Evolutionary conservation across 2,113 vertebrate genomes (phyloP).

Genomic region (Bufo gargarizans): DNA sequence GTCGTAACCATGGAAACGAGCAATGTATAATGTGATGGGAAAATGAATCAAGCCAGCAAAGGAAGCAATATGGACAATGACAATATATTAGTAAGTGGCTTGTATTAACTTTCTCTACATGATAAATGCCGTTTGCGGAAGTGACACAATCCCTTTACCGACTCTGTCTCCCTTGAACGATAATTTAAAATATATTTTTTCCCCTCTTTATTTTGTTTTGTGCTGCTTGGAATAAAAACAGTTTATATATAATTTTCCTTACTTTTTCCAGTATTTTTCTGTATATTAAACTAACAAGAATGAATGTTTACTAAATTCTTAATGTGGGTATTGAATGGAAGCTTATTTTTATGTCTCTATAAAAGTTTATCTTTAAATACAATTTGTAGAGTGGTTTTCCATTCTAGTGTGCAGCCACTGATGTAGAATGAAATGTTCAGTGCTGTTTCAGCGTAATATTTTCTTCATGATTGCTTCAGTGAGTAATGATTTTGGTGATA

Average conservation of each 20-base stretch:
- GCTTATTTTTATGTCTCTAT: constrained; percentile 12
- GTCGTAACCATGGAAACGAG: too few species aligned
- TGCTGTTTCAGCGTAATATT: constrained; percentile 69
- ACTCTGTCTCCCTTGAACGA: not conserved
- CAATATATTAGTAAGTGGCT: too few species aligned
- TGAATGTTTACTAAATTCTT: constrained; percentile 18
- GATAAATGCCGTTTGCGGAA: too few species aligned
- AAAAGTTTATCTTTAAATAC: constrained; percentile 55
- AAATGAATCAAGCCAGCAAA: too few species aligned
- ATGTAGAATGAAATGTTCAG: constrained; percentile 64
- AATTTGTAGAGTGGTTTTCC: constrained; percentile 62
- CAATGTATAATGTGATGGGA: too few species aligned
- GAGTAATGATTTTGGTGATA: constrained; percentile 68
- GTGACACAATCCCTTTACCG: too few species aligned
- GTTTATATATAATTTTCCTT: not conserved
- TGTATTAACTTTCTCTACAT: too few species aligned
- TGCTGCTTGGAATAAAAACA: not conserved
- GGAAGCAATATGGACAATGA: too few species aligned
- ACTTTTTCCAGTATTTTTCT: not conserved
- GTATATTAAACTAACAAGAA: not conserved
- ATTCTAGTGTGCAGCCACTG: constrained; percentile 62
- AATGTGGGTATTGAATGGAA: not conserved
- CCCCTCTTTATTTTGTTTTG: not conserved
- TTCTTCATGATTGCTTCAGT: constrained; percentile 73
- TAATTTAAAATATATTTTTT: not conserved